These are phyloP conservation scores for Antigone vipio DNA, from an alignment of 2,113 vertebrate genomes.

Conservation along the genomic window DNA sequence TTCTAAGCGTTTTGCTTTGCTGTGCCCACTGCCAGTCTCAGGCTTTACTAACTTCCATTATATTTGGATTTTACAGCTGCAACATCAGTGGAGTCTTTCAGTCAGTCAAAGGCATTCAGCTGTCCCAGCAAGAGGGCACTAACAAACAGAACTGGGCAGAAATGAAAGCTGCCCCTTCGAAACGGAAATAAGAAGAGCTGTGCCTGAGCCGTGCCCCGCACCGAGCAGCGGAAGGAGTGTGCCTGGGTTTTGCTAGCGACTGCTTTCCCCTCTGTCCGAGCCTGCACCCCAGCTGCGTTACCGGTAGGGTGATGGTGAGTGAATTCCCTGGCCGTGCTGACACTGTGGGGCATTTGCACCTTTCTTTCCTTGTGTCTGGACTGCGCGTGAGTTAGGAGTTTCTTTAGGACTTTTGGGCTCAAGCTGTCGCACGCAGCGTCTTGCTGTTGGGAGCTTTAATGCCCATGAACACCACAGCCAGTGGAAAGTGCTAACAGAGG, in stretches of 20 bases:
- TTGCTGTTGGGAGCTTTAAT: neutral
- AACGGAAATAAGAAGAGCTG: neutral
- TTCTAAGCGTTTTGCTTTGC: conserved; percentile 22
- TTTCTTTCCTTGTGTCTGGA: neutral
- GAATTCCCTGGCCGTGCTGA: neutral
- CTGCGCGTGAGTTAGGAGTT: neutral
- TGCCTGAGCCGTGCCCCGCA: neutral
- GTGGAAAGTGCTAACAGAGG: neutral
- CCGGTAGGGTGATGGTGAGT: neutral
- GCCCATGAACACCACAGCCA: neutral
- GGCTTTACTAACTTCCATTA: conserved; percentile 14
- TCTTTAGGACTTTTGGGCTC: neutral
- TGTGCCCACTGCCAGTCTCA: neutral
- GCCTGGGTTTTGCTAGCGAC: neutral
- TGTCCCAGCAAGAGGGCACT: conserved; percentile 16
- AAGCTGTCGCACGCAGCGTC: accelerated
- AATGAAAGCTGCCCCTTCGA: neutral
- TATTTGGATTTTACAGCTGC: conserved; percentile 2
- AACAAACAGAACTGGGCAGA: neutral
- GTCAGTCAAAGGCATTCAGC: conserved; percentile 24
- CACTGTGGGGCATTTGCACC: neutral
- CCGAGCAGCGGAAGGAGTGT: neutral
- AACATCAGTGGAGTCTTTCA: neutral
- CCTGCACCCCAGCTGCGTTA: neutral
- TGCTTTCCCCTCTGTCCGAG: neutral